phyloP scores from a whole-genome alignment of 37 sponge, comb jelly and placozoan species.

The Halisarca cf. caerulea region DNA sequence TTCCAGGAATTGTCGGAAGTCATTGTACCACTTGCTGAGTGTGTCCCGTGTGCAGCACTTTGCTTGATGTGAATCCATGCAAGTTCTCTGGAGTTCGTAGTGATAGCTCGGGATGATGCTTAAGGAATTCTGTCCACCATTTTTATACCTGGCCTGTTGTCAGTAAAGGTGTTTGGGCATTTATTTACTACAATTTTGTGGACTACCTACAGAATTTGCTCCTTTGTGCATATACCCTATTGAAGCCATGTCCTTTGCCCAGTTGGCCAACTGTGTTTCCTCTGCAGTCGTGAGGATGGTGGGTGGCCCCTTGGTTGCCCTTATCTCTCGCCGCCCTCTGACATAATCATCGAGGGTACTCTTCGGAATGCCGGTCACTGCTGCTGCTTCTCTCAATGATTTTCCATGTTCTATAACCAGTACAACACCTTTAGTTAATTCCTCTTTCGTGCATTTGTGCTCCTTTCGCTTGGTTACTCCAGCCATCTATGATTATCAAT shows the following conservation, averaged over 20 bases:
- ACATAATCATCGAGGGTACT: slow-evolving; percentile 46
- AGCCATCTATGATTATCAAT: no score
- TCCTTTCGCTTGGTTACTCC: no score
- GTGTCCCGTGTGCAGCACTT: not conserved
- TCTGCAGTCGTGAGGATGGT: slow-evolving; percentile 20
- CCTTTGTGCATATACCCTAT: slow-evolving; percentile 33
- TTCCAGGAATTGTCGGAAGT: slow-evolving; percentile 3
- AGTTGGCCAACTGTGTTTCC: slow-evolving; percentile 1
- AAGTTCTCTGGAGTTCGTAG: not conserved
- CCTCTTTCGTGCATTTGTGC: not conserved
- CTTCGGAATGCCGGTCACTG: slow-evolving; percentile 30
- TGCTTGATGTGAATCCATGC: no score
- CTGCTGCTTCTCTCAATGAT: slow-evolving; percentile 30
- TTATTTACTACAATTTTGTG: slow-evolving; percentile 14
- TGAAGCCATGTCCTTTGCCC: slow-evolving; percentile 29
- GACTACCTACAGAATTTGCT: slow-evolving; percentile 21
- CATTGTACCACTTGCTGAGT: not conserved
- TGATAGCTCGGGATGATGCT: not conserved
- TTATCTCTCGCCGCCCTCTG: not conserved
- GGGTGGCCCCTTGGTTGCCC: not conserved
- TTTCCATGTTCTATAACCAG: not conserved
- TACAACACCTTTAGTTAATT: not conserved
- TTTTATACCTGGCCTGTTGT: slow-evolving; percentile 30
- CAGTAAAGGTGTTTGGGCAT: slow-evolving; percentile 28
- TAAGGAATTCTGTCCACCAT: slow-evolving; percentile 32